A percentile compares a stretch with the other conserved stretches of the same genome.
Evolutionary conservation across 2,888 invertebrate species (phyloP).

Genomic region (Imbricaverruca yamaguchii): DNA sequence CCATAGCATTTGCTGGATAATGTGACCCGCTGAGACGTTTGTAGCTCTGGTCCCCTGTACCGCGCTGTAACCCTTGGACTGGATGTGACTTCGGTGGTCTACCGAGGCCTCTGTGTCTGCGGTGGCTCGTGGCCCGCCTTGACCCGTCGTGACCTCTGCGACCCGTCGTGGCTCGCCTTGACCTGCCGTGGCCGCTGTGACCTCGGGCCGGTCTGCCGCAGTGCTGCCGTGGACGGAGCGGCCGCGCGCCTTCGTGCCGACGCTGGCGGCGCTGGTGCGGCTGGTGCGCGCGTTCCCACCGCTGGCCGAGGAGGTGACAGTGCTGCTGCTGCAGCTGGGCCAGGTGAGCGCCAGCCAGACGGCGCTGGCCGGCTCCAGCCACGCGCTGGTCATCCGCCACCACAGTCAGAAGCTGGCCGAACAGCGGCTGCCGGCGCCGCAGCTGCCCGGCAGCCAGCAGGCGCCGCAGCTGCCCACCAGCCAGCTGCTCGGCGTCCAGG

Average conservation of each 20-base stretch:
- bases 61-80: too few species aligned
- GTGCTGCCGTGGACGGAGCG: slow-evolving; percentile 14
- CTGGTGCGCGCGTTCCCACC: slow-evolving; percentile 90
- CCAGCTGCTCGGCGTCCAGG: neutral
- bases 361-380: slow-evolving; percentile 46
- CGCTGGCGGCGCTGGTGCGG: slow-evolving; percentile 73
- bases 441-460: neutral
- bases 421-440: neutral
- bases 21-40: too few species aligned
- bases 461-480: neutral
- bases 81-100: too few species aligned
- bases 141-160: neutral
- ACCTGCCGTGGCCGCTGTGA: too few species aligned
- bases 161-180: too few species aligned
- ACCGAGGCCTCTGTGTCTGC: too few species aligned
- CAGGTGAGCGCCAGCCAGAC: slow-evolving; percentile 76
- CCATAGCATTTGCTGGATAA: too few species aligned
- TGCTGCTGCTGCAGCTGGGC: slow-evolving; percentile 75
- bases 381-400: neutral
- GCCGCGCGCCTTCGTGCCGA: slow-evolving; percentile 19
- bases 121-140: too few species aligned
- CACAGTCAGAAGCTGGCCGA: neutral
- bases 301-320: slow-evolving; percentile 77
- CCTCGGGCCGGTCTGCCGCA: neutral
- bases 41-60: too few species aligned